Evolutionary conservation across 1,140 invertebrate species (phyloP).

Genomic region (Oryctes rhinoceros): DNA sequence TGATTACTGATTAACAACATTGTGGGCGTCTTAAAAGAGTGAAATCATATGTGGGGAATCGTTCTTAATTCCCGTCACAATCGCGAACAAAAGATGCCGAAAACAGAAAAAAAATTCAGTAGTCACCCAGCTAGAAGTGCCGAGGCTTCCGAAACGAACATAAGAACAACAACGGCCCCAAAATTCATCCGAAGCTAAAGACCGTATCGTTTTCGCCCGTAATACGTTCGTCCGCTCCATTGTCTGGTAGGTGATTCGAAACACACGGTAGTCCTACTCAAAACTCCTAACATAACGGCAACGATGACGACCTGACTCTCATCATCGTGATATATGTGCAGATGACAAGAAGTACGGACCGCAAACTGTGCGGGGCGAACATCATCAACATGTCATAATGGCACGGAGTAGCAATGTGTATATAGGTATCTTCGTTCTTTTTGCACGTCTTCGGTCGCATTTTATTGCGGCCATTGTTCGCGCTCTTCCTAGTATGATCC

Average conservation of each 20-base stretch:
- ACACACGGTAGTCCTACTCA: background rate
- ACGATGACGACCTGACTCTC: no score
- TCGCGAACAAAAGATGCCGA: background rate
- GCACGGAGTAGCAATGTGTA: no score
- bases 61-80: background rate
- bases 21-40: no score
- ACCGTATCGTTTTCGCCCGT: background rate
- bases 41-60: no score
- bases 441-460: background rate
- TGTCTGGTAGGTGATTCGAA: background rate
- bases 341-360: background rate
- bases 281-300: no score
- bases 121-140: background rate
- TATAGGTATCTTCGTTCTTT: no score
- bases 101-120: background rate
- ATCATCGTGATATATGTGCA: conserved; percentile 17
- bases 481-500: background rate
- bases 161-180: no score
- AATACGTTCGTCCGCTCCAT: background rate
- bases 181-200: background rate
- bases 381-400: background rate
- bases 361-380: background rate
- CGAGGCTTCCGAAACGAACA: background rate
- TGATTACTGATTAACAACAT: no score
- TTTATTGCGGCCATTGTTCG: background rate